These are phyloP conservation scores for Cantharis rustica DNA, from an alignment of 2,888 invertebrate species.

Conservation along the genomic window DNA sequence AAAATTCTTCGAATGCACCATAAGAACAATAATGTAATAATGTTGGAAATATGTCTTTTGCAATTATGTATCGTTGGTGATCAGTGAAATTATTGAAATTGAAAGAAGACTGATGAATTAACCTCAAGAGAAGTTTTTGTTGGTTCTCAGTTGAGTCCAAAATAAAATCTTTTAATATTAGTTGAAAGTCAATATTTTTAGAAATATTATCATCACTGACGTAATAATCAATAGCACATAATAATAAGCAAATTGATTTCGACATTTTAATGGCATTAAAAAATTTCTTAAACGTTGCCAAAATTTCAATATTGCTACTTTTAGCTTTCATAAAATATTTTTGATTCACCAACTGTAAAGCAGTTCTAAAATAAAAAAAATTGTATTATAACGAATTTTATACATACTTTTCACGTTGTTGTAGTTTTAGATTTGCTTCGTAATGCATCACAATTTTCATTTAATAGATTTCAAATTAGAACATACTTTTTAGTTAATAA, in stretches of 20 bases:
- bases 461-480: too few relatives aligned
- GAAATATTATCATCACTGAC: conserved; percentile 20
- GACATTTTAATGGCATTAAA: conserved; percentile 27
- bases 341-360: conserved; percentile 24
- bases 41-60: conserved; percentile 36
- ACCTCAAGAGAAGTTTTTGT: conserved; percentile 35
- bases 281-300: conserved; percentile 30
- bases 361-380: conserved; percentile 8
- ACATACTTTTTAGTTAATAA: too few relatives aligned
- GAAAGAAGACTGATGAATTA: conserved; percentile 34
- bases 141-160: conserved; percentile 23
- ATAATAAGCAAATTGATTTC: conserved; percentile 37
- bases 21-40: conserved; percentile 42
- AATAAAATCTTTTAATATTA: conserved; percentile 35
- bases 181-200: conserved; percentile 31
- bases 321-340: conserved; percentile 19
- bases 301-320: background rate
- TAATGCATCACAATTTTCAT: background rate
- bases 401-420: background rate
- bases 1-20: conserved; percentile 46
- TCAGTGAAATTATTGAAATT: conserved; percentile 19
- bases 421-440: background rate
- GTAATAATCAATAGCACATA: conserved; percentile 38
- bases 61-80: conserved; percentile 38
- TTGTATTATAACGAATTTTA: background rate